phyloP scores from a whole-genome alignment of 35 echinoderm and acorn worm genomes.

The Lytechinus pictus region DNA sequence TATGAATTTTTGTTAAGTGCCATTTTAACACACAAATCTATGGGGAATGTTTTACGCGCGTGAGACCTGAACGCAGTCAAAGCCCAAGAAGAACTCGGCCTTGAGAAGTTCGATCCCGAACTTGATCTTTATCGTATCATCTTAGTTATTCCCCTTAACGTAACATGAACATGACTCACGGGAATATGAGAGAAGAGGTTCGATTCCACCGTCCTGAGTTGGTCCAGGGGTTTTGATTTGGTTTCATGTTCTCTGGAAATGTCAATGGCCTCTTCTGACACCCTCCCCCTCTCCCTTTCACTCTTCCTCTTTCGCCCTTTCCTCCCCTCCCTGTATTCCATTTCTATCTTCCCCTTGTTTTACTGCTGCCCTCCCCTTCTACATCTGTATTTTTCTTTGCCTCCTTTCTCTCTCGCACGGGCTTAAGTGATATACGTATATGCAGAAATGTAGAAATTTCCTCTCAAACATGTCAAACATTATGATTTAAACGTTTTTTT shows the following conservation, averaged over 20 bases:
- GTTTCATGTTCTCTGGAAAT: not conserved
- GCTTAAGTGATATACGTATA: too few species aligned
- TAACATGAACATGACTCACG: not conserved
- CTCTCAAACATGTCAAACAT: too few species aligned
- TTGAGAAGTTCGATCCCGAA: not conserved
- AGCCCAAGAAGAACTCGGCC: not conserved
- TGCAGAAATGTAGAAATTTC: too few species aligned
- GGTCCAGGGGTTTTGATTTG: not conserved
- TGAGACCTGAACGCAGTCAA: too few species aligned
- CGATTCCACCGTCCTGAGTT: not conserved
- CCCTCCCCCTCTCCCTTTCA: not conserved
- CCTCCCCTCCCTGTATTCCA: not conserved
- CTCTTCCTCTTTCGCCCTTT: not conserved
- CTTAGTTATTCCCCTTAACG: not conserved
- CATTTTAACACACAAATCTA: too few species aligned
- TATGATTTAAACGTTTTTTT: too few species aligned
- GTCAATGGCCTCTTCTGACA: not conserved
- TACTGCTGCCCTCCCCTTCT: not conserved
- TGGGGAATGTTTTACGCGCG: too few species aligned
- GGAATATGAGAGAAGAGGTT: not conserved
- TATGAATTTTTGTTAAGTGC: too few species aligned
- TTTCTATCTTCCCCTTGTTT: not conserved
- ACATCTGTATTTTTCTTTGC: not conserved
- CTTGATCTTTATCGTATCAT: not conserved
- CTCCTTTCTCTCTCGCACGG: not conserved